Conservation (phyloP, 2,113 vertebrate genomes). For the Bubo blakistoni region DNA sequence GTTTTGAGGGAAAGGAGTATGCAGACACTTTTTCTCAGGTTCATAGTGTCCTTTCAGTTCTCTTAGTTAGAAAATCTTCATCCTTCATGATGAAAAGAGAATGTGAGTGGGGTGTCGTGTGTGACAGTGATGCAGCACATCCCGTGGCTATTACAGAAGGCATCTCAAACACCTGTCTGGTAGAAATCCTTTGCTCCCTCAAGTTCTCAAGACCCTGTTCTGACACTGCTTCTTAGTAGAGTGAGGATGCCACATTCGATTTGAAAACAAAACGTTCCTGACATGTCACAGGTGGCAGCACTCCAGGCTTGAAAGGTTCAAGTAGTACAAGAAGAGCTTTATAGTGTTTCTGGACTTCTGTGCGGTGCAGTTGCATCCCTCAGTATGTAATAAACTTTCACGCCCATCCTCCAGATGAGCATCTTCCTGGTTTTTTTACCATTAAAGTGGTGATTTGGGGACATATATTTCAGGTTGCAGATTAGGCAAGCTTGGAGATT, state of each 20-base stretch:
- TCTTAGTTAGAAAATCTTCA: not conserved
- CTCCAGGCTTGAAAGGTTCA: not conserved
- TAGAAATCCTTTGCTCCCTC: not conserved
- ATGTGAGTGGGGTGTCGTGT: accelerated
- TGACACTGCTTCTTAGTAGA: not conserved
- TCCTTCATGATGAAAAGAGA: not conserved
- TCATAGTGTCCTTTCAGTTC: not conserved
- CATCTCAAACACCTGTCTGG: not conserved
- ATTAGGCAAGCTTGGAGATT: not conserved
- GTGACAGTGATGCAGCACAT: not conserved
- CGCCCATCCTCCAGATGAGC: not conserved
- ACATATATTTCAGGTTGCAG: not conserved
- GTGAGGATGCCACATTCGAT: accelerated
- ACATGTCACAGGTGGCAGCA: not conserved
- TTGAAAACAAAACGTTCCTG: not conserved
- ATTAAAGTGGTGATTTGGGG: not conserved
- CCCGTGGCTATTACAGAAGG: accelerated
- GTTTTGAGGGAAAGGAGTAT: not conserved
- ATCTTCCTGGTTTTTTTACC: not conserved
- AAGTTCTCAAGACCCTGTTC: not conserved
- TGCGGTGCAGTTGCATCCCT: not conserved
- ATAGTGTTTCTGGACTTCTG: not conserved
- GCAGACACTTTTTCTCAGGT: not conserved
- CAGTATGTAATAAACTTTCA: not conserved
- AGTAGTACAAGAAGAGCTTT: not conserved